Conservation (phyloP, 2,888 invertebrate species). For the Podotricha telesiphe region DNA sequence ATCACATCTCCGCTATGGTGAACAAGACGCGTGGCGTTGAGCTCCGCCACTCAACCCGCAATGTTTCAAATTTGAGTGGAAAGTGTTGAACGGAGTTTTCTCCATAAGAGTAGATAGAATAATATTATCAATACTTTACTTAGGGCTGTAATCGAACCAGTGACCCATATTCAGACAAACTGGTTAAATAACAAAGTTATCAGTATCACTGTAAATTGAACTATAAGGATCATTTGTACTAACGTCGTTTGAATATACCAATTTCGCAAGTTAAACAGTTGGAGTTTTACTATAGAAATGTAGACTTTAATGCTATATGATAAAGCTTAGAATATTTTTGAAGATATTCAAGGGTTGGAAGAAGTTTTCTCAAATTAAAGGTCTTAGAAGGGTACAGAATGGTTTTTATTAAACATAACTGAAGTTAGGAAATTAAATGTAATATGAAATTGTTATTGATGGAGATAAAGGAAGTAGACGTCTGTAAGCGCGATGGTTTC, state of each 20-base stretch:
- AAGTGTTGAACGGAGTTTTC: no score
- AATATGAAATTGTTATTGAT: background rate
- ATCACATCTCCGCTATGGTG: no score
- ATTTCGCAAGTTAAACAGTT: background rate
- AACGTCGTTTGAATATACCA: conserved; percentile 4
- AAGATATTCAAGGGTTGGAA: background rate
- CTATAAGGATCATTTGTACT: background rate
- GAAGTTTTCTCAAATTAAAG: conserved; percentile 11
- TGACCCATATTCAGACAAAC: background rate
- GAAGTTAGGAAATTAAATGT: conserved; percentile 1
- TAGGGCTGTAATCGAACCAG: background rate
- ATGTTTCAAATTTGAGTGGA: no score
- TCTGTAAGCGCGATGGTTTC: no score
- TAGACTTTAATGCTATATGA: fast-evolving
- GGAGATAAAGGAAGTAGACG: background rate
- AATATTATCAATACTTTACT: no score
- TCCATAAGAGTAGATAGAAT: no score
- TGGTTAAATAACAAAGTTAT: background rate
- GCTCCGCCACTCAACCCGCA: no score
- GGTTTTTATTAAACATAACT: conserved; percentile 16
- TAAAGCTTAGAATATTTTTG: background rate
- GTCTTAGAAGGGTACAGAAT: conserved; percentile 14
- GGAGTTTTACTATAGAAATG: background rate
- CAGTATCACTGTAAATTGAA: conserved; percentile 15
- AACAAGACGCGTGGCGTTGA: no score